These are phyloP conservation scores for Rhinogobio ventralis DNA, from an alignment of 2,797 vertebrate species.

Conservation along the genomic window DNA sequence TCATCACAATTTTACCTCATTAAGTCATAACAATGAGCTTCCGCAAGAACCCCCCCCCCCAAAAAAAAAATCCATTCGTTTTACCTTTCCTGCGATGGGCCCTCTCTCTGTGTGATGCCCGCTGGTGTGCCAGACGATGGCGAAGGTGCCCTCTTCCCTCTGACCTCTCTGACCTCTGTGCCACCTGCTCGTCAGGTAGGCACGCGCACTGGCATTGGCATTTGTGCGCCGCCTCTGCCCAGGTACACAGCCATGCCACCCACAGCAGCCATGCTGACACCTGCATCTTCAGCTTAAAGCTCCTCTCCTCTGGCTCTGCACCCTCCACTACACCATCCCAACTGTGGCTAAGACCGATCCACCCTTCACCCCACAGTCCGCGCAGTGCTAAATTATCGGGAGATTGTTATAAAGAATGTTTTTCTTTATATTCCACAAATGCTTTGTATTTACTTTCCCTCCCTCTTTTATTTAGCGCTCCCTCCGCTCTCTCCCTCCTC, in stretches of 20 bases:
- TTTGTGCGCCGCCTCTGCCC: conserved; percentile 66
- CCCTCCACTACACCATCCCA: conserved; percentile 51
- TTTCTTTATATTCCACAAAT: conserved; percentile 73
- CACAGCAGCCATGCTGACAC: conserved; percentile 72
- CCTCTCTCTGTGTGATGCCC: conserved; percentile 66
- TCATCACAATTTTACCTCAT: neutral
- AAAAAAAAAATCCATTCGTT: conserved; percentile 36
- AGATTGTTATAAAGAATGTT: conserved; percentile 76
- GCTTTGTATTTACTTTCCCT: conserved; percentile 68
- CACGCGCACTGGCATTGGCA: conserved; percentile 74
- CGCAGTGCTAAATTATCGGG: conserved; percentile 69
- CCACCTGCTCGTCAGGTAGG: conserved; percentile 58
- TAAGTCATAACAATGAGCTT: neutral
- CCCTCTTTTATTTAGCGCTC: conserved; percentile 63
- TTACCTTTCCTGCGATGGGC: conserved; percentile 81
- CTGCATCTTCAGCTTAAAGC: conserved; percentile 70
- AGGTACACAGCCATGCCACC: conserved; percentile 69
- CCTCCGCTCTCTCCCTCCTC: conserved; percentile 63
- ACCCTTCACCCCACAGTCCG: conserved; percentile 62
- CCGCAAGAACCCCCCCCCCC: too few species aligned
- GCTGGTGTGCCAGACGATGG: conserved; percentile 67
- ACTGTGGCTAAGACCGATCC: conserved; percentile 38
- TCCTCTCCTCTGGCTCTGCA: conserved; percentile 49
- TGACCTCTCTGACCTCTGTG: conserved; percentile 62
- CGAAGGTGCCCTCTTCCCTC: conserved; percentile 67